Percentiles rank a stretch among this genome's conserved stretches.
phyloP scores from a whole-genome alignment of 2,888 invertebrate genomes.

The Tachina fera region DNA sequence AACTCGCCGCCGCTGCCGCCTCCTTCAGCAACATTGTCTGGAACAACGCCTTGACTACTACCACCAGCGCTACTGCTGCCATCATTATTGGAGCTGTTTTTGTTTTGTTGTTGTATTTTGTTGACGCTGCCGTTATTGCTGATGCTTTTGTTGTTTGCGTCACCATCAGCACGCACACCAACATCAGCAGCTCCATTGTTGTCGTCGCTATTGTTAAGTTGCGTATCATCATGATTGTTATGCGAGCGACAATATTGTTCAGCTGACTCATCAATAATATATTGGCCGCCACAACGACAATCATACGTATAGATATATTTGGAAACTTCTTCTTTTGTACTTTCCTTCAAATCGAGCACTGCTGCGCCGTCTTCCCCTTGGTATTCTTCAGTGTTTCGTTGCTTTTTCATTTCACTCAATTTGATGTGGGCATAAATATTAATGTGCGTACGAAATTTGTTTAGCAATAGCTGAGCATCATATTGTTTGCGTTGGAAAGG shows the following conservation, averaged over 20 bases:
- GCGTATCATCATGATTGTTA: slow-evolving; percentile 50
- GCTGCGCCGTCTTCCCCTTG: slow-evolving; percentile 50
- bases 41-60: slow-evolving; percentile 48
- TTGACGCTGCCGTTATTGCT: slow-evolving; percentile 26
- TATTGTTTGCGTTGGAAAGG: slow-evolving; percentile 86
- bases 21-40: slow-evolving; percentile 75
- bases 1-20: slow-evolving; percentile 80
- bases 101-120: slow-evolving; percentile 44
- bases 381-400: slow-evolving; percentile 60
- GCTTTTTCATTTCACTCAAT: slow-evolving; percentile 83
- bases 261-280: slow-evolving; percentile 79
- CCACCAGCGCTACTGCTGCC: slow-evolving; percentile 42
- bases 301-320: slow-evolving; percentile 83
- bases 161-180: slow-evolving; percentile 37
- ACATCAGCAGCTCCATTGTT: slow-evolving; percentile 46
- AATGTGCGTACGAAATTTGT: slow-evolving; percentile 84
- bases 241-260: slow-evolving; percentile 68
- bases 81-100: slow-evolving; percentile 52
- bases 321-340: slow-evolving; percentile 29
- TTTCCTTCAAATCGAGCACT: slow-evolving; percentile 4
- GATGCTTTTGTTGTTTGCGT: slow-evolving; percentile 49
- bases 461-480: slow-evolving; percentile 86
- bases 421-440: slow-evolving; percentile 84
- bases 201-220: slow-evolving; percentile 54
- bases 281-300: slow-evolving; percentile 88